Base-by-base conservation (phyloP, 2,888 invertebrate species). In the Andrena praecox region DNA sequence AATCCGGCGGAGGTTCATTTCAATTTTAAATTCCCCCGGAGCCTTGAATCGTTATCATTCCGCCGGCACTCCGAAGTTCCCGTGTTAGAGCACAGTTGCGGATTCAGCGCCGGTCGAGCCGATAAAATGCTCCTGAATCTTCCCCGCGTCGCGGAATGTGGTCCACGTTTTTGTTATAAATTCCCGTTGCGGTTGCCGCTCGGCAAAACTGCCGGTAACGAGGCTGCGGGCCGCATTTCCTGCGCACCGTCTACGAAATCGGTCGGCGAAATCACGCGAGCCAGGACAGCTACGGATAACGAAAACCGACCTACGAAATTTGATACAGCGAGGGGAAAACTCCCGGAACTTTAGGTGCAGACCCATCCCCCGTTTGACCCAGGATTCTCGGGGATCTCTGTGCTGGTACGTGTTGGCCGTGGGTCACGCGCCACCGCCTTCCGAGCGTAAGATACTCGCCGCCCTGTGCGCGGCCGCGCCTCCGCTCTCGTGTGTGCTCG, bases 231-330 rank as follows among this genome's bases (percentile, higher is more conserved):
- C 7, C 54, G 54, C 62, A 50, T 71, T 78, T 63, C 68, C 72
- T 35, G 63, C 70, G 16, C 29, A 12, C 64, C 29, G 24, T 33
- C 20, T 50, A 50, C 59, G 33, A 64, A 66, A 76, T 80, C 64
- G 42, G 64, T 20, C 42, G 68, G 27, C n/a, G 66, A 77, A 79
- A 64, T 79, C 74, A 68, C 74, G 33, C 71, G 59, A n/a, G 35
- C 31, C 68, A 27, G 62, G 62, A 73, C 69, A 74, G 54, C 74
- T 4, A 24, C 2, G 80, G 60, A 64, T 76, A 68, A 76, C 59
- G 84, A 67, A 80, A 80, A 80, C 77, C 69, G 80, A 80, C 68
- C 75, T 75, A 78, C 72, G 75, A 77, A 84, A 85, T 81, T 77
- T 76, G 85, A 81, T 81, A 78, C 72, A 75, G 72, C 64, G 12